Conservation (phyloP, 2,797 vertebrate genomes). For the Cirrhinus mrigala region DNA sequence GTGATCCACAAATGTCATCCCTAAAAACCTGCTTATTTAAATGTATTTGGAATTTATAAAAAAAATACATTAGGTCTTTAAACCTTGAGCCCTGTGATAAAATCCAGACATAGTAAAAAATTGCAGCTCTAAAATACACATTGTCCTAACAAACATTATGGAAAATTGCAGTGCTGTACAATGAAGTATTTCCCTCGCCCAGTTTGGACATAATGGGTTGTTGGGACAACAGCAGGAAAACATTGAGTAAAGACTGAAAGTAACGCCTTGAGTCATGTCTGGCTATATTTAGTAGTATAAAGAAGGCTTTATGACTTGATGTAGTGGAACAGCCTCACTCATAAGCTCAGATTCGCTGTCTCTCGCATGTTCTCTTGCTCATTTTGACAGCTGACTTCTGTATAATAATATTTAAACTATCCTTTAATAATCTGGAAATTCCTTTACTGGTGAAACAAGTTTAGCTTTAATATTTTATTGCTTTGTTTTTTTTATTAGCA, state of each 20-base stretch:
- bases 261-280: slow-evolving; percentile 73
- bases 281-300: slow-evolving; percentile 74
- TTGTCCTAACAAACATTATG: slow-evolving; percentile 5
- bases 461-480: slow-evolving; percentile 11
- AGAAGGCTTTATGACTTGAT: slow-evolving; percentile 71
- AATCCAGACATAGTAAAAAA: slow-evolving; percentile 24
- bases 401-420: background rate
- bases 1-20: background rate
- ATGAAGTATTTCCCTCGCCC: slow-evolving; percentile 5
- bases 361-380: background rate
- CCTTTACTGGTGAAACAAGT: background rate
- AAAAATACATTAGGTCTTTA: background rate
- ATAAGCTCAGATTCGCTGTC: background rate
- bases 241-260: slow-evolving; percentile 23
- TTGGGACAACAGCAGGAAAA: slow-evolving; percentile 58
- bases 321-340: slow-evolving; percentile 5
- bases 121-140: background rate
- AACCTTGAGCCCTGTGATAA: background rate
- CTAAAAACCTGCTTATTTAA: background rate
- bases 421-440: background rate
- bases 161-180: slow-evolving; percentile 10
- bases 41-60: background rate
- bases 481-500: background rate
- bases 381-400: background rate
- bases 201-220: slow-evolving; percentile 56